Base-by-base conservation (phyloP, 2,113 vertebrate species). In the Cinclus mexicanus region DNA sequence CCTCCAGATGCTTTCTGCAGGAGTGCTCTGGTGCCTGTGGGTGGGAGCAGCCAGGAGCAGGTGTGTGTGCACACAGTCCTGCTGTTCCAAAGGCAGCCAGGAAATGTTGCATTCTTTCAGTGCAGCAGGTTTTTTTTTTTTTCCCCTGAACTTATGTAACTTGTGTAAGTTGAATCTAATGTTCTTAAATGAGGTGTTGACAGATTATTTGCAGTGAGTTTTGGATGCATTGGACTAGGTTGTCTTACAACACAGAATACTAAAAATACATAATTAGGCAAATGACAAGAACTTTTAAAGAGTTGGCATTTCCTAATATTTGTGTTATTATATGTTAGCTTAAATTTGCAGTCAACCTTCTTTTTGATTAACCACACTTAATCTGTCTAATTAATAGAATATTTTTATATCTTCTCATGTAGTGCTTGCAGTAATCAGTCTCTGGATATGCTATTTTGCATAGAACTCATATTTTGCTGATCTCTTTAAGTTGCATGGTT, bases 11-110 rank as follows among this genome's bases (percentile, higher is more conserved):
- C 39, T 11, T 46, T 28, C 0, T 42, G 35, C 76, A 77, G 53
- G 44, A 83, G 2, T 0, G 0, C 41, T 52, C 25, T 5, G 44
- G 23, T 68, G 68, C 49, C 24, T 7, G 33, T 6, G 10, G 0
- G 0, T 26, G 17, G 17, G 15, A 57, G 47, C 47, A 50, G n/a
- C 29, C 2, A 1, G 39, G n/a, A 76, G 59, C 44, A 67, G 39
- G 20, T 11, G 24, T 1, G 1, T 3, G 0, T 3, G 0, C 0
- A 1, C 2, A 4, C 7, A 4, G 24, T 44, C 52, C 50, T 70
- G 61, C 42, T 1, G 0, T 39, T 68, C 53, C 57, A 46, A 47
- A 79, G 61, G 52, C 44, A n/a, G 26, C 13, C 4, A 2, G 42
- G 39, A 76, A 60, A n/a, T 17, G 25, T 11, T 57, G 10, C 4